phyloP scores from a whole-genome alignment of 1,140 invertebrate species.

The Ostrea denselamellosa region DNA sequence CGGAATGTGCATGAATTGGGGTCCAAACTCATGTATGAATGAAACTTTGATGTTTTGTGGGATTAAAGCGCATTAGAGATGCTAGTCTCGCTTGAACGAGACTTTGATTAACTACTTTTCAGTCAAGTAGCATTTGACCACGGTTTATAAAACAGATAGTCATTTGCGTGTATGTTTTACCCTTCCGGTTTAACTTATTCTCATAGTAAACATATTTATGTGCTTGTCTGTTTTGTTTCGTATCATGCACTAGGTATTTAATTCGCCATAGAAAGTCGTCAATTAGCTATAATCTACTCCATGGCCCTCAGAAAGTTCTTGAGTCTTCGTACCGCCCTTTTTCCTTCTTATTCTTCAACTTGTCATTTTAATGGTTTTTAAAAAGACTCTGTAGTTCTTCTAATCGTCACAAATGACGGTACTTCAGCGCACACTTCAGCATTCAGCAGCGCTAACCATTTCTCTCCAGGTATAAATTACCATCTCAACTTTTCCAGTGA shows the following conservation, averaged over 20 bases:
- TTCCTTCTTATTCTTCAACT: conserved; percentile 19
- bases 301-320: conserved; percentile 26
- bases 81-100: conserved; percentile 32
- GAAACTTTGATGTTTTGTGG: conserved; percentile 44
- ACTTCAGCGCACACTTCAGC: conserved; percentile 9
- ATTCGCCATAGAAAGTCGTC: conserved; percentile 36
- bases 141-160: conserved; percentile 18
- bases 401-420: conserved; percentile 17
- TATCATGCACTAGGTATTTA: conserved; percentile 41
- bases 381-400: conserved; percentile 35
- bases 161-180: background rate
- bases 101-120: conserved; percentile 37
- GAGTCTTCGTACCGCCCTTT: conserved; percentile 18
- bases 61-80: conserved; percentile 48
- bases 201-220: conserved; percentile 41
- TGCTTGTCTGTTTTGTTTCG: conserved; percentile 10
- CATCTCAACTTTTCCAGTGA: conserved; percentile 19
- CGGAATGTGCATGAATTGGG: conserved; percentile 39
- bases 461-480: conserved; percentile 19
- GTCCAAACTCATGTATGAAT: conserved; percentile 39
- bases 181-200: background rate
- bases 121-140: conserved; percentile 44
- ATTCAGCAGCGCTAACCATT: conserved; percentile 15
- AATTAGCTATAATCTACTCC: conserved; percentile 42
- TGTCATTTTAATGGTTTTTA: conserved; percentile 45